phyloP scores from a whole-genome alignment of 2,888 invertebrate species.

The Mesopsocus fuscifrons region DNA sequence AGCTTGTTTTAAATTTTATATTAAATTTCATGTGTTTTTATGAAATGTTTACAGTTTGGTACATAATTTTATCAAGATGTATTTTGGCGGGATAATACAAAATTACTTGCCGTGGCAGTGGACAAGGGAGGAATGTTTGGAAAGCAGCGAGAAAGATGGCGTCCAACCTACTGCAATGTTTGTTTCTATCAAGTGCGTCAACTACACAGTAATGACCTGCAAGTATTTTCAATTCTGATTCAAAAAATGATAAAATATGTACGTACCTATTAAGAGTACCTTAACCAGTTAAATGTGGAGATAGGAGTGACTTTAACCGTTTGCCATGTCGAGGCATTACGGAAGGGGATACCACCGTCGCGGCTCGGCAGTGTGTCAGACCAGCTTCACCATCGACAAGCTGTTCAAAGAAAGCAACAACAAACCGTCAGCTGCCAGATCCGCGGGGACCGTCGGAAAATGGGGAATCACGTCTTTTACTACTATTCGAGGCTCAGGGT shows the following conservation, averaged over 20 bases:
- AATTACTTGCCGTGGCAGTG: no score
- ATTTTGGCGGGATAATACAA: no score
- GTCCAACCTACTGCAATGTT: not conserved
- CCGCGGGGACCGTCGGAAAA: conserved; percentile 79
- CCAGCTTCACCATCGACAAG: conserved; percentile 44
- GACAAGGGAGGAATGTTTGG: not conserved
- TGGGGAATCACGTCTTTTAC: conserved; percentile 92
- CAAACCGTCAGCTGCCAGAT: conserved; percentile 71
- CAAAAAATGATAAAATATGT: no score
- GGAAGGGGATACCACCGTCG: conserved; percentile 17
- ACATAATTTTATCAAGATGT: no score
- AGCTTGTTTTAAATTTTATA: no score
- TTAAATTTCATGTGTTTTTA: no score
- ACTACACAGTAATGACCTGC: no score
- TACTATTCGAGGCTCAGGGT: conserved; percentile 57
- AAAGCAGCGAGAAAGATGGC: not conserved
- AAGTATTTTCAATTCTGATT: no score
- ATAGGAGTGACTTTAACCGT: no score
- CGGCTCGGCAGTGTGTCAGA: conserved; percentile 24
- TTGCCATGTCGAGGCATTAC: conserved; percentile 9
- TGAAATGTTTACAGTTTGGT: no score
- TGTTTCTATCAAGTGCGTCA: not conserved
- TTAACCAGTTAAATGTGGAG: no score
- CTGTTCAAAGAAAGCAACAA: conserved; percentile 59
- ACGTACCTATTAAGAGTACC: no score